Conservation (phyloP, 2,888 invertebrate species). For the Leucoptera coffeella region DNA sequence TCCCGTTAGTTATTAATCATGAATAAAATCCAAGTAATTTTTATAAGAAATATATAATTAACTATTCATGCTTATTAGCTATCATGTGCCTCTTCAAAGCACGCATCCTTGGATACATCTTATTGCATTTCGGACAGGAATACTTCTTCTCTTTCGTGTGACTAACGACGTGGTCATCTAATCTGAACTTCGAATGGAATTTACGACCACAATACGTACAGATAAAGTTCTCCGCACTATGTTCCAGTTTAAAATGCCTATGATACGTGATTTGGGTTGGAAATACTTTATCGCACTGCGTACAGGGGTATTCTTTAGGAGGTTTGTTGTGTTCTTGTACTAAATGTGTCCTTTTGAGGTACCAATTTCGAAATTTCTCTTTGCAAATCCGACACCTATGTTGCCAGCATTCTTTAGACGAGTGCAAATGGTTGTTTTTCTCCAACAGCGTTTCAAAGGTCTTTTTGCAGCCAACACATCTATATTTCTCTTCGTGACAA, state of each 20-base stretch:
- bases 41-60: too few species aligned
- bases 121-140: constrained; percentile 40
- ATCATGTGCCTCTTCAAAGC: constrained; percentile 33
- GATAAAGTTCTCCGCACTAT: constrained; percentile 7
- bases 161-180: constrained; percentile 38
- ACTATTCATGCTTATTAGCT: too few species aligned
- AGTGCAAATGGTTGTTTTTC: constrained; percentile 10
- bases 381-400: constrained; percentile 12
- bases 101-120: constrained; percentile 31
- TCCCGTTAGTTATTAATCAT: too few species aligned
- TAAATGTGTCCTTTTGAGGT: constrained; percentile 10
- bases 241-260: constrained; percentile 10
- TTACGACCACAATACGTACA: constrained; percentile 32
- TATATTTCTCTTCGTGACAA: constrained; percentile 7
- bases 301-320: constrained; percentile 9
- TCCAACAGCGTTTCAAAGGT: constrained; percentile 10
- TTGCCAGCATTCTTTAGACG: constrained; percentile 11
- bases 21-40: too few species aligned
- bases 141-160: constrained; percentile 48
- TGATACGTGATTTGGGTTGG: constrained; percentile 8
- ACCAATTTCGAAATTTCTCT: constrained; percentile 11
- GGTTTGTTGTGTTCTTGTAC: constrained; percentile 10
- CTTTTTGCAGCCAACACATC: constrained; percentile 12
- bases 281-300: constrained; percentile 12
- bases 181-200: constrained; percentile 21